Percentiles rank a stretch among this genome's conserved stretches.
Conservation (phyloP, 2,113 vertebrate genomes). For the Theropithecus gelada region DNA sequence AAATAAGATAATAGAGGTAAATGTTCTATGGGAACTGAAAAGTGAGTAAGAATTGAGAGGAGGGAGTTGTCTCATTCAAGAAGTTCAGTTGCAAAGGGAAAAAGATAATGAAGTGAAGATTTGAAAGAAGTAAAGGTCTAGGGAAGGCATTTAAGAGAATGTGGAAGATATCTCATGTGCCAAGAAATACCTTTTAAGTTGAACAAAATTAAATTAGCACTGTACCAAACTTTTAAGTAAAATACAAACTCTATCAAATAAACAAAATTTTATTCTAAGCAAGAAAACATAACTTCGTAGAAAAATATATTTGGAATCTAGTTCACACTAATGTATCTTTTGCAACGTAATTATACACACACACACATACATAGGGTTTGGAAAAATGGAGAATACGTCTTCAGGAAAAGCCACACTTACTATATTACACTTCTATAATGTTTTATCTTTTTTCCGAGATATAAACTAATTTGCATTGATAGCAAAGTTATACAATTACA, state of each 20-base stretch:
- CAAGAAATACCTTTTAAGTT: conserved; percentile 15
- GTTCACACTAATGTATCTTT: background rate
- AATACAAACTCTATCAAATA: background rate
- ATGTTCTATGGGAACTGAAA: background rate
- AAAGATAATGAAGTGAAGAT: background rate
- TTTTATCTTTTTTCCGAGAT: conserved; percentile 14
- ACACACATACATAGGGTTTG: background rate
- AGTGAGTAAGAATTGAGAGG: background rate
- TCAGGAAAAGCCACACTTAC: conserved; percentile 37
- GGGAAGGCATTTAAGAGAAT: background rate
- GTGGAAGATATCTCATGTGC: background rate
- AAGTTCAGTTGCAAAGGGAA: background rate
- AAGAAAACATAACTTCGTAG: background rate
- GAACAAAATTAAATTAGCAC: conserved; percentile 16
- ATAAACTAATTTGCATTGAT: background rate
- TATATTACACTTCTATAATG: background rate
- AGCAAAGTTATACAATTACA: background rate
- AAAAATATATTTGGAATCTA: conserved; percentile 31
- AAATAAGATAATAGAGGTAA: background rate
- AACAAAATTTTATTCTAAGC: background rate
- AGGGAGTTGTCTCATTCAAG: background rate
- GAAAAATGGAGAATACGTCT: background rate
- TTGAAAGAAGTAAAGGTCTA: conserved; percentile 2
- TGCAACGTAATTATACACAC: background rate
- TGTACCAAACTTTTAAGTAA: background rate